A percentile compares a stretch with the other conserved stretches of the same genome.
Conservation (phyloP, 2,888 invertebrate genomes). For the Dasysyrphus albostriatus region DNA sequence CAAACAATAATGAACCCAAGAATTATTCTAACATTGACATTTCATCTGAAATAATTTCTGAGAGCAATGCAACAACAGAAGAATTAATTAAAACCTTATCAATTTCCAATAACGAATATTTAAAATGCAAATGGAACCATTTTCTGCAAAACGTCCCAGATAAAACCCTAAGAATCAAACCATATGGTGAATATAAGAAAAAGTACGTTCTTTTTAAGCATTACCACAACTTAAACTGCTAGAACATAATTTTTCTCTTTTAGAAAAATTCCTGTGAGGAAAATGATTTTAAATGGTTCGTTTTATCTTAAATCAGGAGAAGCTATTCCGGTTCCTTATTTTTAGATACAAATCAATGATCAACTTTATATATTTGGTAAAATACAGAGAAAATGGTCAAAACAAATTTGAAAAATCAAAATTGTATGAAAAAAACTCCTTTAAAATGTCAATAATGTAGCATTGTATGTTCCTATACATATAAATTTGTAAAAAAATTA, state of each 20-base stretch:
- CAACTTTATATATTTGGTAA: not conserved
- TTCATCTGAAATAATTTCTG: not conserved
- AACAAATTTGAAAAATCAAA: too few relatives aligned
- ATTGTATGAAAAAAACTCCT: too few relatives aligned
- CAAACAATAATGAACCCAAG: not conserved
- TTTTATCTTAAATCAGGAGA: constrained; percentile 21
- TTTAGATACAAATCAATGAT: not conserved
- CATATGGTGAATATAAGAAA: constrained; percentile 23
- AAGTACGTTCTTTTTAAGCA: not conserved
- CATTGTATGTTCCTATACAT: too few relatives aligned
- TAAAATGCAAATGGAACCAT: constrained; percentile 44
- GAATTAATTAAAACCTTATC: constrained; percentile 35
- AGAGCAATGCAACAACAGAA: constrained; percentile 25
- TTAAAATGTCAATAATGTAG: too few relatives aligned
- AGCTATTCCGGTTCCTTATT: constrained; percentile 17
- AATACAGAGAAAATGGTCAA: too few relatives aligned
- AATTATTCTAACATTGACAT: not conserved
- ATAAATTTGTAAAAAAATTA: too few relatives aligned
- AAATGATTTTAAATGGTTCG: constrained; percentile 38
- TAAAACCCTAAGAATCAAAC: constrained; percentile 6
- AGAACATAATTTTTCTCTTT: not conserved
- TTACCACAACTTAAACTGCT: too few relatives aligned
- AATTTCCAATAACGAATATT: constrained; percentile 28
- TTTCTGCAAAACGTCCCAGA: constrained; percentile 32
- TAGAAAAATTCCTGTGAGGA: constrained; percentile 33